These are phyloP conservation scores for Epinephelus coioides DNA, from an alignment of 2,797 vertebrate genomes.

Conservation along the genomic window DNA sequence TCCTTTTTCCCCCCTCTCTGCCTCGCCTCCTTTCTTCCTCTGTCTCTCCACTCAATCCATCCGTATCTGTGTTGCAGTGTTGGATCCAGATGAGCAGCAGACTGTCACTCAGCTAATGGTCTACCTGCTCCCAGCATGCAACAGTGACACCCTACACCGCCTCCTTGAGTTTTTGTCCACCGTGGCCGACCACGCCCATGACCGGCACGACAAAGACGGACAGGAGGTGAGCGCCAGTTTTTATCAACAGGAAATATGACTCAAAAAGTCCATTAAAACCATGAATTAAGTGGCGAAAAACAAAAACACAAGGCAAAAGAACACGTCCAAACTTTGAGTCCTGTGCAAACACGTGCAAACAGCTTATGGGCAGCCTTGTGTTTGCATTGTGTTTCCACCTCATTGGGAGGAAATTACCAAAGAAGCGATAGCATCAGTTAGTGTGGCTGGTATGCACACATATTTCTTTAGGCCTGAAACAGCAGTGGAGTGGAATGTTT, in stretches of 20 bases:
- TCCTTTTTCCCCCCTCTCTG: constrained; percentile 54
- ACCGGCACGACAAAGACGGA: constrained; percentile 89
- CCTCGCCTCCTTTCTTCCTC: background rate
- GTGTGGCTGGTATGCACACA: constrained; percentile 15
- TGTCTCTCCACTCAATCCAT: background rate
- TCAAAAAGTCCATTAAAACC: no score
- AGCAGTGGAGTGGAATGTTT: background rate
- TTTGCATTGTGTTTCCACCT: constrained; percentile 43
- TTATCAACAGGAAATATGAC: no score
- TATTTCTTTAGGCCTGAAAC: constrained; percentile 27
- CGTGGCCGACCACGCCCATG: constrained; percentile 91
- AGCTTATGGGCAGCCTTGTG: constrained; percentile 3
- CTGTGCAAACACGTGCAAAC: background rate
- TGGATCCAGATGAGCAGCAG: constrained; percentile 91
- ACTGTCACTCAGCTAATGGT: constrained; percentile 91
- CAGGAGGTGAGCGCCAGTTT: constrained; percentile 86
- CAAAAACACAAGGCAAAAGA: no score
- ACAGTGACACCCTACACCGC: constrained; percentile 96
- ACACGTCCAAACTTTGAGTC: background rate
- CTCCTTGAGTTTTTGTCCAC: constrained; percentile 94
- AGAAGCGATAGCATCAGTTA: constrained; percentile 42
- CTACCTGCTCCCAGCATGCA: constrained; percentile 96
- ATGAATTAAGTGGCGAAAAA: no score
- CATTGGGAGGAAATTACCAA: constrained; percentile 52
- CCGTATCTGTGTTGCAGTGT: constrained; percentile 79